Conservation (phyloP, 2,797 vertebrate species). For the Cossypha heuglini region DNA sequence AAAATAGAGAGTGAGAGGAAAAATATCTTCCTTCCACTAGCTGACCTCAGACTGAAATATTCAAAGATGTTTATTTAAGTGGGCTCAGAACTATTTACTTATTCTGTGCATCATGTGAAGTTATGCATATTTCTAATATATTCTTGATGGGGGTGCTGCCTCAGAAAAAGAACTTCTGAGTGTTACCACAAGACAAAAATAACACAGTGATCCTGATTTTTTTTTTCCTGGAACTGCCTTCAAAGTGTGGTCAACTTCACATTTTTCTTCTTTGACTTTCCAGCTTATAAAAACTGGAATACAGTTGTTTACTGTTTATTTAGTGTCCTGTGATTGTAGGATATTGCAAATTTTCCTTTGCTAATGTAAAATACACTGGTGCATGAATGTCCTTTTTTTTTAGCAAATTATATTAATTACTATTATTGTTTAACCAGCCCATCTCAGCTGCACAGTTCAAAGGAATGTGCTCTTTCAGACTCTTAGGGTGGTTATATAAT, state of each 20-base stretch:
- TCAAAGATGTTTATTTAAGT: background rate
- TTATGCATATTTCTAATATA: background rate
- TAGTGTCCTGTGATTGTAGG: background rate
- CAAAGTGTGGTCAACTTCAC: background rate
- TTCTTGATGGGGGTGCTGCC: background rate
- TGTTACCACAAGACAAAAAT: background rate
- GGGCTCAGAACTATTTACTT: background rate
- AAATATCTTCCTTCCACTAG: slow-evolving; percentile 1
- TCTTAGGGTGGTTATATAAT: background rate
- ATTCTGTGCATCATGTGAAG: background rate
- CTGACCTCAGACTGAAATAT: background rate
- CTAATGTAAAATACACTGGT: background rate
- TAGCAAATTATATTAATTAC: background rate
- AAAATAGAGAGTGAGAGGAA: slow-evolving; percentile 8
- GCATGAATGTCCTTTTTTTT: background rate
- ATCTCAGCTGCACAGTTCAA: background rate
- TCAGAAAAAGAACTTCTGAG: background rate
- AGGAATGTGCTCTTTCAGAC: background rate
- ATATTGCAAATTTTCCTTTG: background rate
- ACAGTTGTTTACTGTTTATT: slow-evolving; percentile 13
- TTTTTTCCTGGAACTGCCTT: background rate
- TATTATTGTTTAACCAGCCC: background rate
- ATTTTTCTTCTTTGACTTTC: slow-evolving; percentile 4
- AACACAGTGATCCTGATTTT: background rate
- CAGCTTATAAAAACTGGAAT: background rate